Base-by-base conservation (phyloP, 2,888 invertebrate species). In the Scaptomyza tumidula region DNA sequence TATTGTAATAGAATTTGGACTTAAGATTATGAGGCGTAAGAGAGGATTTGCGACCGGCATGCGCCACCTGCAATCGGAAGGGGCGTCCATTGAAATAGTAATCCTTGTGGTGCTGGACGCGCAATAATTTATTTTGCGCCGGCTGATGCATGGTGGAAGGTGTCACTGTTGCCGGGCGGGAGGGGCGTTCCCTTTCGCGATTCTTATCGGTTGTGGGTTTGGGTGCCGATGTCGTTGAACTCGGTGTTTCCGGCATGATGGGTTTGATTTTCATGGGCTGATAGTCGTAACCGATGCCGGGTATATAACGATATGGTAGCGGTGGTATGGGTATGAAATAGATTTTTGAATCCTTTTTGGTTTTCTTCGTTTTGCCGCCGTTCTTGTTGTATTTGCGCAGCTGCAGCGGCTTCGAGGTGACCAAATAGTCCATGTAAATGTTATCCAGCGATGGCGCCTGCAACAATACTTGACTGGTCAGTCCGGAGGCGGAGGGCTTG, bases 281-380 rank as follows among this genome's bases (percentile, higher is more conserved):
- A 0, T 96, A 96, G 19, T 97, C 95, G 91, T 97, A 97, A 0
- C 97, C 97, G 41, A 97, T 91, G 2, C 97, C 97, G 0, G 97
- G 97, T 2, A 97, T 95, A 90, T 95, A 97, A 93, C 96, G 95
- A 92, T 97, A 97, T 0, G 97, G 97, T 43, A 96, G 95, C 3
- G 97, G 96, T 0, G 97, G 97, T 66, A 97, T 92, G 74, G 96
- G 94, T 68, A 97, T 96, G 92, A 96, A 97, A 92, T 96, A 97
- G 78, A 97, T 96, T 39, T 97, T 96, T 0, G 97, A 97, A 88
- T 97, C 96, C 77, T 94, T 91, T 68, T 88, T 86, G 46, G 89
- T 81, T 71, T 90, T 91, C 79, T 91, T 91, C 29, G 82, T 79
- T 59, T 91, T 91, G 37, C 72, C 75, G 27, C 90, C 89, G 37